Evolutionary conservation across 2,888 invertebrate species (phyloP), one percentile per base, ranked within the genome.

Genomic region (Stenolophus ochropezus): DNA sequence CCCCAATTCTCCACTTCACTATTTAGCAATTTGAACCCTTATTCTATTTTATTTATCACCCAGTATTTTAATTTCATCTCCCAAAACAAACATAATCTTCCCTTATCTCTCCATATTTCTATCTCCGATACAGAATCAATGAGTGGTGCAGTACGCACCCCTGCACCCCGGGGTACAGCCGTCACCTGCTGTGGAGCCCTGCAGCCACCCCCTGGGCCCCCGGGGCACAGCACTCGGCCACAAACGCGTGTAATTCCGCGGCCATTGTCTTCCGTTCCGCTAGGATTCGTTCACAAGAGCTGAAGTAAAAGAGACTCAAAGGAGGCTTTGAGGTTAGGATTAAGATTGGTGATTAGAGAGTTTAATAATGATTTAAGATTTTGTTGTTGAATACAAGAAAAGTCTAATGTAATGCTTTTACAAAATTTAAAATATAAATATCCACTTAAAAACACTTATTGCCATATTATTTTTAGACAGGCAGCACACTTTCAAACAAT

Each of bases 171-270:
- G n/a, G 16, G 49, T 4, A 49, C 16, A 18, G 25, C 61, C 61
- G n/a, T 42, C 65, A 78, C 65, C 78, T 65, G 78, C 65, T 78
- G 78, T 42, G 78, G 78, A 53, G 78, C 69, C 42, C 42, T 20
- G 14, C 5, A 21, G 4, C 23, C 42, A n/a, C 33, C 51, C 65
- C 65, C 65, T n/a, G 14, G 25, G 14, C n/a, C n/a, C n/a, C n/a
- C n/a, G 61, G 4, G n/a, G 53, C 65, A 42, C 21, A 14, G 47
- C 20, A 79, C 25, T 79, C 79, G 71, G 79, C 79, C 79, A 69
- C 79, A 79, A 79, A 79, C 79, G 79, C 71, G 56, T 79, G 79
- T 79, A 79, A 79, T 79, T 79, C 71, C 69, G 49, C 69, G 27
- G 11, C 69, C 51, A 79, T 79, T 79, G 79, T 79, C 69, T 79